Evolutionary conservation across 1,140 invertebrate genomes (phyloP), one percentile per base, ranked within the genome.

Genomic region (Psilanteris sp.): DNA sequence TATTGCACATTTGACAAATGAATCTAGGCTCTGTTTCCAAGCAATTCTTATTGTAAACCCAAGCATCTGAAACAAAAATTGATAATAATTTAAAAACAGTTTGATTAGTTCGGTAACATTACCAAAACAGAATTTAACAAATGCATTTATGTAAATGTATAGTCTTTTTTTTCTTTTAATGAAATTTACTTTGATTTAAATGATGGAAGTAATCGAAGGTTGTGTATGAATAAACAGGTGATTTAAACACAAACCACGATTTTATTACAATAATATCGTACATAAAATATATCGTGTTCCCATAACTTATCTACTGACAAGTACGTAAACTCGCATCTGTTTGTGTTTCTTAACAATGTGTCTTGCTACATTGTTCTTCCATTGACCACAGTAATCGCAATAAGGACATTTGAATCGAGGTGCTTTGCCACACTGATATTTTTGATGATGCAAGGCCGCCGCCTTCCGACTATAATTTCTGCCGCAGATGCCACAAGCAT

Each of bases 401-500:
- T 85, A 80, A 0, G 83, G 83, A 52, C 88, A 89, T 20, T 78
- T 77, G 52, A 88, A 88, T 4, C 82, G 78, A 0, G 88, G 86
- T 13, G 79, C 72, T 26, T 83, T 81, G 4, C 86, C 87, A 57
- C 89, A 89, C 43, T 89, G 87, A 54, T 84, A 88, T 10, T 81
- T 84, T 44, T 84, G 80, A 43, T 89, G 89, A 76, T 76, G 90
- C 86, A 61, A 85, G 78, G 59, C 87, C 80, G 52, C 88, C 82
- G 82, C 91, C 87, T 36, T 86, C 82, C 67, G 89, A 86, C 61
- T 87, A 75, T 91, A 92, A 41, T 87, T 79, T 7, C 87, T 88
- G 0, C 85, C 89, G 64, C 91, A 92, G 16, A 86, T 85, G 27
- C 87, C 86, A 74, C 92, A 92, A 0, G 61, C 26, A 29, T 18